A percentile compares a stretch with the other conserved stretches of the same genome.
Conservation (phyloP, 2,113 vertebrate species). For the Chitala chitala region DNA sequence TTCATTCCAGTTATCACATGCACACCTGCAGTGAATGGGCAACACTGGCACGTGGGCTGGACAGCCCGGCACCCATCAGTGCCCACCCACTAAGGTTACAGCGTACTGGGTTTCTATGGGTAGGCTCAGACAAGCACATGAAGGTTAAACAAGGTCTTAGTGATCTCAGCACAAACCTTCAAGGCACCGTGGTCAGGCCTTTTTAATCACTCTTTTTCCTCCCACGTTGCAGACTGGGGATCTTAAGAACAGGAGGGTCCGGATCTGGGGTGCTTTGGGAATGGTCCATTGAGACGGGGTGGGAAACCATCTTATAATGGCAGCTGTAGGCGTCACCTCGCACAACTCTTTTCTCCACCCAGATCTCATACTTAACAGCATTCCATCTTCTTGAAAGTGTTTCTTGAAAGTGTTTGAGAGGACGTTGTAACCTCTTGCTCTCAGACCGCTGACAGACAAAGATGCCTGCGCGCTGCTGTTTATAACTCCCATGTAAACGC, state of each 20-base stretch:
- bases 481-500: slow-evolving; percentile 11
- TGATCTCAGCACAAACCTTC: slow-evolving; percentile 24
- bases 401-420: no score
- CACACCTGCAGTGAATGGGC: not conserved
- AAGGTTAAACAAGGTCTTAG: slow-evolving; percentile 21
- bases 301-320: no score
- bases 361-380: no score
- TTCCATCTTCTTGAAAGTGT: no score
- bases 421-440: no score
- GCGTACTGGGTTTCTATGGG: not conserved
- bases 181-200: slow-evolving; percentile 23
- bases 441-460: not conserved
- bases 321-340: no score
- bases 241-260: slow-evolving; percentile 1
- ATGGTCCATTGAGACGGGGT: no score
- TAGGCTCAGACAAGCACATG: slow-evolving; percentile 7
- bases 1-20: not conserved
- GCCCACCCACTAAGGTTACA: no score
- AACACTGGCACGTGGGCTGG: not conserved
- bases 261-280: not conserved
- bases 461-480: not conserved
- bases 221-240: not conserved
- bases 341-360: no score
- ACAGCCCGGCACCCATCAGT: not conserved
- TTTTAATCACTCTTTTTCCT: not conserved